phyloP scores from a whole-genome alignment of 2,888 invertebrate genomes.

The Melikaiella ostensackeni region DNA sequence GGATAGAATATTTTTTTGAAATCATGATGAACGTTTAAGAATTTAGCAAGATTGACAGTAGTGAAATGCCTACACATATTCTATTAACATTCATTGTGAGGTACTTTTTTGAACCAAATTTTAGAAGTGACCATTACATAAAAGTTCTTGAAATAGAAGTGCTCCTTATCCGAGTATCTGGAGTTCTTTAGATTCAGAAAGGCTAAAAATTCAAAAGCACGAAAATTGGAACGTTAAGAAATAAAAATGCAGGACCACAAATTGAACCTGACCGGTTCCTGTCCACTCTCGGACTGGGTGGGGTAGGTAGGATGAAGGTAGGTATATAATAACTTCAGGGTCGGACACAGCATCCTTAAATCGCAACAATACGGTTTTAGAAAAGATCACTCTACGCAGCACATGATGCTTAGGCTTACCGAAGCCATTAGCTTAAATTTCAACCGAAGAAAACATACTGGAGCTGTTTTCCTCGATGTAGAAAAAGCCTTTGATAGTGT shows the following conservation, averaged over 20 bases:
- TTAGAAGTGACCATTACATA: neutral
- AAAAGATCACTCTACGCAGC: too few relatives aligned
- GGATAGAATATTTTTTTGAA: slow-evolving; percentile 8
- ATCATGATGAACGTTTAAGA: neutral
- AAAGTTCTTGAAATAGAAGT: neutral
- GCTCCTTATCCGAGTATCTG: neutral
- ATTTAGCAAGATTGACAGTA: neutral
- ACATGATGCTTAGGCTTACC: too few relatives aligned
- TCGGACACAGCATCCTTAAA: slow-evolving; percentile 47
- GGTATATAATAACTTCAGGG: slow-evolving; percentile 43
- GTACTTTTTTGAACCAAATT: too few relatives aligned
- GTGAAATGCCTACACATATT: neutral
- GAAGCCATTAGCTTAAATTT: too few relatives aligned
- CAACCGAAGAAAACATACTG: too few relatives aligned
- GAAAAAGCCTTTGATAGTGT: too few relatives aligned
- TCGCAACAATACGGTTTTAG: too few relatives aligned
- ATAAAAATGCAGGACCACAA: slow-evolving; percentile 6
- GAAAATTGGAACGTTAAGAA: neutral
- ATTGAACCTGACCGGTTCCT: slow-evolving; percentile 25
- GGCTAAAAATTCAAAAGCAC: neutral
- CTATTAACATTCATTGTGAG: too few relatives aligned
- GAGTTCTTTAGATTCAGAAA: neutral
- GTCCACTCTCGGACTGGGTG: slow-evolving; percentile 28
- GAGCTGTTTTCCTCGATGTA: too few relatives aligned
- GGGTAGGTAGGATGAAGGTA: slow-evolving; percentile 21